Percentiles rank a stretch among this genome's conserved stretches.
These are phyloP conservation scores for Trichonephila clavata DNA, from an alignment of 1,140 invertebrate genomes.

Conservation along the genomic window DNA sequence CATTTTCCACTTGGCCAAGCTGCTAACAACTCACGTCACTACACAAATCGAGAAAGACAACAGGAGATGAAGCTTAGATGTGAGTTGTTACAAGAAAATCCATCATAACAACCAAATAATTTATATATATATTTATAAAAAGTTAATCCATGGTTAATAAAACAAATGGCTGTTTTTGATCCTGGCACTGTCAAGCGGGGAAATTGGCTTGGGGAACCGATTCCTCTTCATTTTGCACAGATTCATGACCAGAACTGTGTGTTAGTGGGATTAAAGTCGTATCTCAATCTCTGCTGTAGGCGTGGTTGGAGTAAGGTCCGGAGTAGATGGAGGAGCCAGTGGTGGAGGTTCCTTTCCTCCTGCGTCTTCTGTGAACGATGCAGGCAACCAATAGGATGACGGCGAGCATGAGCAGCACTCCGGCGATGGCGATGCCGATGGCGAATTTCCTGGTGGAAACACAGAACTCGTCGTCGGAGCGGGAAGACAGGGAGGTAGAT, in stretches of 20 bases:
- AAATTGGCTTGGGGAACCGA: background rate
- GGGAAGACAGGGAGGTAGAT: background rate
- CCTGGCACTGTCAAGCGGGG: too few relatives aligned
- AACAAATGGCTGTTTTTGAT: background rate
- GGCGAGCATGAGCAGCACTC: slow-evolving; percentile 92
- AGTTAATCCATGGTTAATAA: background rate
- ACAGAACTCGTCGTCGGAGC: slow-evolving; percentile 86
- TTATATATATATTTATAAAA: background rate
- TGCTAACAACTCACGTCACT: background rate
- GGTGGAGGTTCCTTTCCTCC: slow-evolving; percentile 90
- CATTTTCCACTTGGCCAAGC: too few relatives aligned
- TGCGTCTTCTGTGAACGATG: slow-evolving; percentile 88
- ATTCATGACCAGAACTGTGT: background rate
- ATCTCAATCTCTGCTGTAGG: slow-evolving; percentile 86
- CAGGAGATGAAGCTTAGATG: background rate
- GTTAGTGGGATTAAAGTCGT: background rate
- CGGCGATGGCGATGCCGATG: slow-evolving; percentile 95
- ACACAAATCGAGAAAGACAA: background rate
- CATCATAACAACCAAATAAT: background rate
- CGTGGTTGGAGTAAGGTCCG: slow-evolving; percentile 95
- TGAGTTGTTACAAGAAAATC: too few relatives aligned
- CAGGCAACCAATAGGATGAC: slow-evolving; percentile 92
- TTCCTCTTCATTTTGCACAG: background rate
- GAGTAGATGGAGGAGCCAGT: slow-evolving; percentile 93
- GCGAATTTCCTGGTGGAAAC: slow-evolving; percentile 95